A percentile compares a stretch with the other conserved stretches of the same genome.
Conservation (phyloP, 2,113 vertebrate species). For the Polypterus bichir region DNA sequence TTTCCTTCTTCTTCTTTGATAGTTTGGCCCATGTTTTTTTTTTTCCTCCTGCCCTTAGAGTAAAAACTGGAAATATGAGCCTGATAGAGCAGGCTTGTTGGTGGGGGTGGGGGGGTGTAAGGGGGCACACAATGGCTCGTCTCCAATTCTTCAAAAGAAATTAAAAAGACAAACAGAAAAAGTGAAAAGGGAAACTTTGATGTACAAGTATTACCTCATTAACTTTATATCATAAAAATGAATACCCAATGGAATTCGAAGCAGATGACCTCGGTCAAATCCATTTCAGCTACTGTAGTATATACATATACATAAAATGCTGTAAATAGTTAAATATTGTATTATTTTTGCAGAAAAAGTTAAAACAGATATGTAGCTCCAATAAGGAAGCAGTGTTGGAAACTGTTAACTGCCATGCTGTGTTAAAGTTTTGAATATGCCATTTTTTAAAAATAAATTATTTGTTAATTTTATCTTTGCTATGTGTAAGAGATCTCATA, state of each 20-base stretch:
- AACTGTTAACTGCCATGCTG: conserved; percentile 53
- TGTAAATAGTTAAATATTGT: conserved; percentile 75
- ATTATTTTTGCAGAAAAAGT: conserved; percentile 52
- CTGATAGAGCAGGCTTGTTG: conserved; percentile 15
- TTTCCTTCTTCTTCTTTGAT: conserved; percentile 26
- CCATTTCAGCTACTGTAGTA: conserved; percentile 74
- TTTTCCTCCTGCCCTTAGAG: conserved; percentile 19
- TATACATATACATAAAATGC: conserved; percentile 45
- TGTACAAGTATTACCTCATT: conserved; percentile 98
- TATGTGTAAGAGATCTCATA: conserved; percentile 69
- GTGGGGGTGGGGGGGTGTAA: no score
- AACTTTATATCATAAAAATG: conserved; percentile 66
- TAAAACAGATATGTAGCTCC: conserved; percentile 37
- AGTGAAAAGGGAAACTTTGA: conserved; percentile 62
- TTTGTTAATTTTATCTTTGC: conserved; percentile 66
- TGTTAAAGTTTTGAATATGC: conserved; percentile 64
- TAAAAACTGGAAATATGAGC: conserved; percentile 31
- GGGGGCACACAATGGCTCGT: conserved; percentile 22
- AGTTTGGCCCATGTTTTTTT: conserved; percentile 24
- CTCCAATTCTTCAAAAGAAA: conserved; percentile 48
- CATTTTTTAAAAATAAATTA: conserved; percentile 87
- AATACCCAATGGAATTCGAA: conserved; percentile 56
- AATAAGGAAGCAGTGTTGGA: conserved; percentile 62
- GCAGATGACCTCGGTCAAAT: conserved; percentile 59
- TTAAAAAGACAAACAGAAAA: conserved; percentile 47